Conservation (phyloP, 2,797 vertebrate species). For the Trachurus trachurus region DNA sequence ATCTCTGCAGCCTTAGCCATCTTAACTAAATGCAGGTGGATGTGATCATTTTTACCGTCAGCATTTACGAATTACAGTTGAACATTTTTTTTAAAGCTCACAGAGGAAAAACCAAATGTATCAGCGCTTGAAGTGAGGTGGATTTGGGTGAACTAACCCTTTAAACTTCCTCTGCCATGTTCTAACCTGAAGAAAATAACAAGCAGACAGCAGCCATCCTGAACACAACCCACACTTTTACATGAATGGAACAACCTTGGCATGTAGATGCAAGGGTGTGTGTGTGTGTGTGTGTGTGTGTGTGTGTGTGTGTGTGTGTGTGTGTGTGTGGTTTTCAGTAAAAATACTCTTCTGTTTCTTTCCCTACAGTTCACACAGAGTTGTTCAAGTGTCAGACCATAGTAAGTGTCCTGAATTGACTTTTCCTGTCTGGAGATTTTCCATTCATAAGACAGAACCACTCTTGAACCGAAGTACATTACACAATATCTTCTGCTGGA, state of each 20-base stretch:
- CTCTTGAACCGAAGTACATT: conserved; percentile 8
- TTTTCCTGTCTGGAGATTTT: conserved; percentile 37
- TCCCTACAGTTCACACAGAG: conserved; percentile 37
- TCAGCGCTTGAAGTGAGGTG: background rate
- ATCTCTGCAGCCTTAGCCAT: background rate
- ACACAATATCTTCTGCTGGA: background rate
- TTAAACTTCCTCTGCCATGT: conserved; percentile 23
- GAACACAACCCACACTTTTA: conserved; percentile 16
- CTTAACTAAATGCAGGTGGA: background rate
- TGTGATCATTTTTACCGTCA: background rate
- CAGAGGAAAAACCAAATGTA: background rate
- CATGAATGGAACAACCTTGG: conserved; percentile 25
- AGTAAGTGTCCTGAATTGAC: conserved; percentile 28
- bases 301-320: background rate
- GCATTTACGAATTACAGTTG: background rate
- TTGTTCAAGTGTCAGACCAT: background rate
- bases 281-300: background rate
- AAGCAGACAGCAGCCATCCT: conserved; percentile 13
- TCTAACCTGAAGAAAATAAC: conserved; percentile 30
- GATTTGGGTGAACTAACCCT: conserved; percentile 4
- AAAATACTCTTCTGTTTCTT: conserved; percentile 19
- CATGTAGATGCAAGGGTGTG: conserved; percentile 44
- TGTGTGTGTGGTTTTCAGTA: conserved; percentile 5
- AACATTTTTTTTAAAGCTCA: background rate
- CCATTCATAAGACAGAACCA: conserved; percentile 14